phyloP scores from a whole-genome alignment of 2,888 invertebrate genomes.

The Zygogramma bicolorata region DNA sequence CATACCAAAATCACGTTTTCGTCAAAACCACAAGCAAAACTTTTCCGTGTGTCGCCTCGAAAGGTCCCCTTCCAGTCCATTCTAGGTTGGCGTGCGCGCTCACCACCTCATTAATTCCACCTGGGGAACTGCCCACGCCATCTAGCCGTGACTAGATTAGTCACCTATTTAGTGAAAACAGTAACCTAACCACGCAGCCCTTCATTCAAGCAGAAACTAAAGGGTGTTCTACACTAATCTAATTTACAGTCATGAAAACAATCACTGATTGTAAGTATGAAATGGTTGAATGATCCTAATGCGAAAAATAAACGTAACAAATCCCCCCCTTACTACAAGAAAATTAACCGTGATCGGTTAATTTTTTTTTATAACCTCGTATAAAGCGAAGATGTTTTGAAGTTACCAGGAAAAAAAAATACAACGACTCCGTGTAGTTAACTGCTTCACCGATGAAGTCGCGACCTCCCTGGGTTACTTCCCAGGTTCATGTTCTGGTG shows the following conservation, averaged over 20 bases:
- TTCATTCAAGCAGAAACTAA: not conserved
- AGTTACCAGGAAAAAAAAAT: too few relatives aligned
- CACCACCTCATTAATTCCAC: not conserved
- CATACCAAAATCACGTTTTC: not conserved
- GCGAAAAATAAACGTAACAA: too few relatives aligned
- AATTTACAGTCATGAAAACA: not conserved
- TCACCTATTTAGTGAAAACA: not conserved
- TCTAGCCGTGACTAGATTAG: not conserved
- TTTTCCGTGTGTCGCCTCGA: not conserved
- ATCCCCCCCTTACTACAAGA: too few relatives aligned
- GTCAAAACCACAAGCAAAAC: not conserved
- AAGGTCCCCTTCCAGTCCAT: not conserved
- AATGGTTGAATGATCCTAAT: too few relatives aligned
- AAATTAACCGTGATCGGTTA: too few relatives aligned
- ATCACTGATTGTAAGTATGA: not conserved
- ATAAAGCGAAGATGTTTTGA: too few relatives aligned
- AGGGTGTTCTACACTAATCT: not conserved
- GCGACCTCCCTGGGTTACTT: too few relatives aligned
- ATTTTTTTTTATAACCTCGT: too few relatives aligned
- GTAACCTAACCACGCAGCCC: not conserved
- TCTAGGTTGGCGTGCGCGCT: not conserved
- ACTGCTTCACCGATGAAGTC: too few relatives aligned
- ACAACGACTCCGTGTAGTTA: too few relatives aligned
- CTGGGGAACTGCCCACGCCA: not conserved
- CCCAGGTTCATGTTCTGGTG: too few relatives aligned